Base-by-base conservation (phyloP, 2,888 invertebrate species). In the Pocota personata region DNA sequence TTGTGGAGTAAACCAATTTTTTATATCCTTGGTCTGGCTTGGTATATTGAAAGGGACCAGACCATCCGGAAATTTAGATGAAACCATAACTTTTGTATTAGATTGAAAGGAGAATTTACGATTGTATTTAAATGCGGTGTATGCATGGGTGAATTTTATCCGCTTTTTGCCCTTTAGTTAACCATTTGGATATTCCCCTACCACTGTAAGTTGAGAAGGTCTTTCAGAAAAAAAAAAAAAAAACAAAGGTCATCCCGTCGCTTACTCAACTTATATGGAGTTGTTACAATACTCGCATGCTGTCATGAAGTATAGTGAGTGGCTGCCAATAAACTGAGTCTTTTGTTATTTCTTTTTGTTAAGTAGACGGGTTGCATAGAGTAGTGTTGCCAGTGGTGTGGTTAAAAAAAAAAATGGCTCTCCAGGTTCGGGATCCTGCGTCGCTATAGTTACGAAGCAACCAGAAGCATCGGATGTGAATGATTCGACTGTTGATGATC, bases 61-160 rank as follows among this genome's bases (percentile, higher is more conserved):
- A 32, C 57, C 46, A 46, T 7, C 24, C 46, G 64, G 57, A 57
- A 55, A 64, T 21, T 55, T 55, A 35, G 35, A 64, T 64, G 32
- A 46, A 57, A 66, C 75, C 64, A 75, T 66, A 66, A 75, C 46
- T 75, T 75, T 64, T 66, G 21, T 55, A 55, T 66, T 66, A 16
- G 66, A 46, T 75, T 75, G 55, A 66, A 19, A 14, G 57, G 55
- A 19, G 46, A 57, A 46, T 55, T 64, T 57, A 57, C 35, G 32
- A 32, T 32, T 75, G 64, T 66, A 57, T 75, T 52, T 40, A 52
- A 57, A 57, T 46, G 32, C 27, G 24, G 10, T n/a, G 21, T 37
- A 57, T 66, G 66, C 66, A 43, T 75, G 46, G 46, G 24, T 46
- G 35, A 30, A 16, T 75, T 19, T 16, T 37, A 46, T 57, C 24